These are phyloP conservation scores for Laticauda colubrina DNA, from an alignment of 2,113 vertebrate genomes.

Conservation along the genomic window DNA sequence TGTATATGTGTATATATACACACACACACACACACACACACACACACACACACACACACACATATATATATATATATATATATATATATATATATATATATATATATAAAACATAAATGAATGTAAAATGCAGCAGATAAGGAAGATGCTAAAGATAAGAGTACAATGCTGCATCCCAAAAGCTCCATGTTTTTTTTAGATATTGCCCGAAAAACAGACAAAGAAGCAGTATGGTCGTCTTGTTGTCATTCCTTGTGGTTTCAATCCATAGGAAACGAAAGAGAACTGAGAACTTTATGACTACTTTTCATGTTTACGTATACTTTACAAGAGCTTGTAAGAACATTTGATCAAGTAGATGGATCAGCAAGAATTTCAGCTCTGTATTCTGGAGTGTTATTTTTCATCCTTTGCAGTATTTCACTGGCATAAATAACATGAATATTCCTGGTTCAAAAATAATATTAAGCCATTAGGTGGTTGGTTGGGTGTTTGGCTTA, in stretches of 20 bases:
- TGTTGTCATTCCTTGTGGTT: background rate
- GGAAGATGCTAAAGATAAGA: conserved; percentile 15
- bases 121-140: background rate
- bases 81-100: no score
- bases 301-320: background rate
- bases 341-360: background rate
- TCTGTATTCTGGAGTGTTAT: background rate
- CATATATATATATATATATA: no score
- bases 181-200: background rate
- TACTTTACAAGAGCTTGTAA: background rate
- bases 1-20: no score
- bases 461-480: background rate
- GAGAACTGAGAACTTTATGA: background rate
- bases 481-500: background rate
- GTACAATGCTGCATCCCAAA: background rate
- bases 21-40: no score
- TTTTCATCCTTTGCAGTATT: background rate
- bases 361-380: background rate
- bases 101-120: conserved; percentile 10
- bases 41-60: no score
- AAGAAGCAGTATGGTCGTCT: background rate
- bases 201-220: background rate
- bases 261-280: background rate
- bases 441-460: background rate
- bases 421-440: background rate